Conservation (phyloP, 2,797 vertebrate genomes). For the Nannoperca australis region DNA sequence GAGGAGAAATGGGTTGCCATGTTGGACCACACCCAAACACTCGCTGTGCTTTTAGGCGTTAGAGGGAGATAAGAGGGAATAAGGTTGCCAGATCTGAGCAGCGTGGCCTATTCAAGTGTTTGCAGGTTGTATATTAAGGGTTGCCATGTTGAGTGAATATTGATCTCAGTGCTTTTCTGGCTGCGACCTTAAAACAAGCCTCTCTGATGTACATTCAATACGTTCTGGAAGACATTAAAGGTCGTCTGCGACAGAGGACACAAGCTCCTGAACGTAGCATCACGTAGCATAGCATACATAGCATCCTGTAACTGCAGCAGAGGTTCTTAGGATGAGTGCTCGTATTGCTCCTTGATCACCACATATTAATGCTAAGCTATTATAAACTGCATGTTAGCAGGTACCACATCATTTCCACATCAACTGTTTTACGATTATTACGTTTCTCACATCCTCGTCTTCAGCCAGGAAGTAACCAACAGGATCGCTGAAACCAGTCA, state of each 20-base stretch:
- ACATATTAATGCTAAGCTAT: background rate
- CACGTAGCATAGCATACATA: too few species aligned
- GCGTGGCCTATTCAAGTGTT: conserved; percentile 58
- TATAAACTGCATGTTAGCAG: too few species aligned
- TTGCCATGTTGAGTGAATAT: conserved; percentile 19
- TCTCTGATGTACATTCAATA: conserved; percentile 39
- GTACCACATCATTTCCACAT: too few species aligned
- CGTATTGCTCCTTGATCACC: background rate
- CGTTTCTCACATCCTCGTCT: background rate
- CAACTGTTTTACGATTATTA: too few species aligned
- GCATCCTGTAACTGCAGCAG: too few species aligned
- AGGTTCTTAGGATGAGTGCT: too few species aligned
- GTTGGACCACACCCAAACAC: conserved; percentile 11
- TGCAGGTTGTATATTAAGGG: conserved; percentile 42
- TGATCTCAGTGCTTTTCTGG: conserved; percentile 44
- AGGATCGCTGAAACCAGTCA: too few species aligned
- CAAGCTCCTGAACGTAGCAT: too few species aligned
- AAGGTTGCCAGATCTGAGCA: conserved; percentile 41
- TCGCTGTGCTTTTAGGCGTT: background rate
- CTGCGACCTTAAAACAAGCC: background rate
- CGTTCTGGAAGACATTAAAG: conserved; percentile 34
- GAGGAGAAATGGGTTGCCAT: conserved; percentile 39
- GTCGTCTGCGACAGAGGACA: background rate
- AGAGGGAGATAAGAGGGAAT: background rate
- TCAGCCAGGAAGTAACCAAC: background rate